These are phyloP conservation scores for Oncorhynchus tshawytscha DNA, from an alignment of 2,113 vertebrate species.

Conservation along the genomic window DNA sequence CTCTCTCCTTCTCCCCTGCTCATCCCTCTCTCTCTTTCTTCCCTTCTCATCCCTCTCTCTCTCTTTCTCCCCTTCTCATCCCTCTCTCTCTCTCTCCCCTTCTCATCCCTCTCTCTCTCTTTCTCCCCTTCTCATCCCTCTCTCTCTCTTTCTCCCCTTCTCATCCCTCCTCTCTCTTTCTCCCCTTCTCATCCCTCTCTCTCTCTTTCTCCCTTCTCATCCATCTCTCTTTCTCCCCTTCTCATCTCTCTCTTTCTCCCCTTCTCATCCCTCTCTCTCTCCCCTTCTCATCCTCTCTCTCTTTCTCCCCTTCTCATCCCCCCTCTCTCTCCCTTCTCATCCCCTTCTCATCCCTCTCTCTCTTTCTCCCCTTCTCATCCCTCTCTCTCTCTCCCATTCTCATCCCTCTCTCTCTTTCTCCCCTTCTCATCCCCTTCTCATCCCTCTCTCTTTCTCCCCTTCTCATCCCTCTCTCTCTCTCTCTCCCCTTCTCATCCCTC, in stretches of 20 bases:
- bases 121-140: too few relatives aligned
- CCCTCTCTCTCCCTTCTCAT: background rate
- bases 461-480: too few relatives aligned
- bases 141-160: background rate
- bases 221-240: too few relatives aligned
- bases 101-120: too few relatives aligned
- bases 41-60: background rate
- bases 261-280: fast-evolving
- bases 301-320: background rate
- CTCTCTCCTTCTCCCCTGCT: background rate
- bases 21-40: conserved; percentile 1
- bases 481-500: background rate
- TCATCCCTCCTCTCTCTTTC: background rate
- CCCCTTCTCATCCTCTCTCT: too few relatives aligned
- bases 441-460: background rate
- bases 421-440: background rate
- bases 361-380: background rate
- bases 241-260: too few relatives aligned
- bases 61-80: too few relatives aligned
- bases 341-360: too few relatives aligned
- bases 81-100: too few relatives aligned
- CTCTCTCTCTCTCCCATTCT: background rate
- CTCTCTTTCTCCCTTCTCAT: background rate
- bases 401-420: background rate
- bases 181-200: too few relatives aligned